Evolutionary conservation across 2,888 invertebrate genomes (phyloP).

Genomic region (Amiota mariae): DNA sequence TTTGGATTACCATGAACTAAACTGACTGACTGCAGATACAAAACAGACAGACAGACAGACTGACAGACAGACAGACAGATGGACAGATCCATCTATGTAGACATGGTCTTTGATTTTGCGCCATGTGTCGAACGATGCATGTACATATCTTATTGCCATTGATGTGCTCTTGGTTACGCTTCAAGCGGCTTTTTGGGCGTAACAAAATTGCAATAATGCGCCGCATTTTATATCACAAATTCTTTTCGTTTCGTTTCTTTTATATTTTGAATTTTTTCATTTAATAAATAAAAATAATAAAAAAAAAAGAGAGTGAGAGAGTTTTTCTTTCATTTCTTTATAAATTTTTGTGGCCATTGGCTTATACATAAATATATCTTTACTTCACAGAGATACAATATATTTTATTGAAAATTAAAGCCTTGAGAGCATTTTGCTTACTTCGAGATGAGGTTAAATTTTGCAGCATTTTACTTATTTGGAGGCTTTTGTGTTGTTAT

Average conservation of each 20-base stretch:
- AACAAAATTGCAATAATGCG: slow-evolving; percentile 63
- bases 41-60: too few species aligned
- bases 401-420: too few species aligned
- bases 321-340: slow-evolving; percentile 61
- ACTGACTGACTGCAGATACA: too few species aligned
- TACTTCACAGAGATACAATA: neutral
- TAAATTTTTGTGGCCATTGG: slow-evolving; percentile 26
- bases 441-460: too few species aligned
- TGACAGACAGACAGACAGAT: too few species aligned
- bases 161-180: slow-evolving; percentile 23
- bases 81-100: neutral
- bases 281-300: slow-evolving; percentile 11
- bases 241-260: too few species aligned
- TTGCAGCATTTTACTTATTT: too few species aligned
- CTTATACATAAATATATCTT: slow-evolving; percentile 7
- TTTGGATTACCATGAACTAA: slow-evolving; percentile 17
- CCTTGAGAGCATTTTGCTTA: too few species aligned
- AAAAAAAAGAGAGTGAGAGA: too few species aligned
- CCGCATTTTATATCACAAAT: slow-evolving; percentile 59
- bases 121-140: slow-evolving; percentile 12
- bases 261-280: slow-evolving; percentile 57
- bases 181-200: slow-evolving; percentile 46
- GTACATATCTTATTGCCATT: neutral
- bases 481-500: too few species aligned
- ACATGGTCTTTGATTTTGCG: slow-evolving; percentile 9